Evolutionary conservation across 2,888 invertebrate genomes (phyloP), one percentile per base, ranked within the genome.

Genomic region (Drosophila anceps): DNA sequence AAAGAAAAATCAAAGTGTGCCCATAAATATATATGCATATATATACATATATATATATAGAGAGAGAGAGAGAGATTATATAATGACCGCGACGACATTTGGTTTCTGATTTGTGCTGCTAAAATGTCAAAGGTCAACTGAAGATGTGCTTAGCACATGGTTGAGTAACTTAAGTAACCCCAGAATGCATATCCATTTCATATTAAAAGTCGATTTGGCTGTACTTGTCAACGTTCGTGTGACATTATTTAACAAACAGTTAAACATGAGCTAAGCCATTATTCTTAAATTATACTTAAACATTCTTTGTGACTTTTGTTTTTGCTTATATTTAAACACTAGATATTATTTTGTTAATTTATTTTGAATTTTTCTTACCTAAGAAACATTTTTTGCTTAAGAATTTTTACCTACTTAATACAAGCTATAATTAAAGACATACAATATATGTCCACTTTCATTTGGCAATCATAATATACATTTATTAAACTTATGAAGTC

Each of bases 41-140:
- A 24, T 24, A 4, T 24, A 24, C 31, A 12, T 31, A 10, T 35
- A 44, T 1, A 9, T 1, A 20, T 15, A 35, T n/a, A 18, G 15
- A 18, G 8, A 18, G 24, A 31, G 46, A 12, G 31, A 18, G n/a
- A 8, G 18, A 12, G 41, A 39, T 24, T 46, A 18, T 10, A 63
- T 60, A 76, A 58, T 55, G 59, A 63, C 27, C 66, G 70, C 55
- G 51, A 77, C 77, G 62, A 64, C 71, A 79, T 78, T 79, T 70
- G 48, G 50, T 18, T 57, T 59, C 37, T 48, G 59, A 63, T 68
- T 79, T 55, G 41, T 18, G 44, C 44, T 43, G 51, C 53, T 62
- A 44, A 69, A 74, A 69, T 64, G 53, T 48, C 60, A 79, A 78
- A 87, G 77, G 69, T 66, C 73, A 86, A 68, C 27, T n/a, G 35